Conservation (phyloP, 2,888 invertebrate genomes). For the Thalpophila matura region DNA sequence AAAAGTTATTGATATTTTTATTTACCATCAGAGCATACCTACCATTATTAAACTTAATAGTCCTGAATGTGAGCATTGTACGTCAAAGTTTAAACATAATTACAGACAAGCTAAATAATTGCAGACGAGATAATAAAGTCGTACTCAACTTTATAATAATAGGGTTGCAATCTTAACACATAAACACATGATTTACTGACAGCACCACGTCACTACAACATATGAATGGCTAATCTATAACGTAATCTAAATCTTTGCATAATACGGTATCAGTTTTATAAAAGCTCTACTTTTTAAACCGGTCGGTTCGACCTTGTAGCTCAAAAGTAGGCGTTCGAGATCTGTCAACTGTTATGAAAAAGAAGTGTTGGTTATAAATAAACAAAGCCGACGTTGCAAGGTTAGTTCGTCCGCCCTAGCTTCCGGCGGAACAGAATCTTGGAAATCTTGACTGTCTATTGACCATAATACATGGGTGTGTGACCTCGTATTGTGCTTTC, state of each 20-base stretch:
- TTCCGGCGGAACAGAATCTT: slow-evolving; percentile 76
- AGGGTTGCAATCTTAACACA: slow-evolving; percentile 31
- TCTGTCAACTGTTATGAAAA: slow-evolving; percentile 76
- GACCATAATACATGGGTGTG: slow-evolving; percentile 62
- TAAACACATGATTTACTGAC: slow-evolving; percentile 51
- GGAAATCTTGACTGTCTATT: slow-evolving; percentile 58
- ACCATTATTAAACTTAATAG: slow-evolving; percentile 3
- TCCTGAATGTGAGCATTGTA: slow-evolving; percentile 19
- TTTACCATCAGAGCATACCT: not conserved
- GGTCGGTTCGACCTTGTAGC: slow-evolving; percentile 79
- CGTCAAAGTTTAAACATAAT: slow-evolving; percentile 23
- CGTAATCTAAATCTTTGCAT: slow-evolving; percentile 70
- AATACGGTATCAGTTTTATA: slow-evolving; percentile 67
- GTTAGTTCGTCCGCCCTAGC: slow-evolving; percentile 68
- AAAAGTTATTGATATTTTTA: slow-evolving; percentile 15
- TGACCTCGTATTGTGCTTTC: slow-evolving; percentile 70
- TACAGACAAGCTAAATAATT: slow-evolving; percentile 32
- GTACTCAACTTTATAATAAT: slow-evolving; percentile 29
- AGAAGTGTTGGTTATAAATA: slow-evolving; percentile 65
- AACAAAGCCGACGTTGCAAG: slow-evolving; percentile 74
- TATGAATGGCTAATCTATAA: slow-evolving; percentile 52
- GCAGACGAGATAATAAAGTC: slow-evolving; percentile 37
- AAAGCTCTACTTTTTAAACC: slow-evolving; percentile 78
- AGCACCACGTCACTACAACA: slow-evolving; percentile 32
- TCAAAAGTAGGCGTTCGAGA: slow-evolving; percentile 69